Percentiles rank a stretch among this genome's conserved stretches.
phyloP scores from a whole-genome alignment of 1,140 invertebrate genomes.

The Protaetia brevitarsis region DNA sequence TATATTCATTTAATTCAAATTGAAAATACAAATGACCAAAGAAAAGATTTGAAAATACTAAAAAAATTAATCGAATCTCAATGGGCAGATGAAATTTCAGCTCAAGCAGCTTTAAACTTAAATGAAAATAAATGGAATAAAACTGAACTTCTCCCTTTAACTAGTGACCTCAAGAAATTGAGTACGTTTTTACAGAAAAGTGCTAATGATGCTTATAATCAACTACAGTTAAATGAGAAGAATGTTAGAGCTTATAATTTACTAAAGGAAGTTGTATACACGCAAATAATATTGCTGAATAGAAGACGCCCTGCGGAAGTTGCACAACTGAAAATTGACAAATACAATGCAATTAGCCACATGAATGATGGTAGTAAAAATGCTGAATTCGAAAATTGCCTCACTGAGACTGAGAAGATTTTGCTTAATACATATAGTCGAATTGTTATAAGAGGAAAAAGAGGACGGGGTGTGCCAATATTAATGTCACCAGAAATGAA shows the following conservation, averaged over 20 bases:
- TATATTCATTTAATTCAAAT: constrained; percentile 4
- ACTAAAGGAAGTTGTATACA: constrained; percentile 27
- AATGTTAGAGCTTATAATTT: constrained; percentile 20
- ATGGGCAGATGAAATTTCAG: constrained; percentile 22
- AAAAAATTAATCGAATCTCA: constrained; percentile 29
- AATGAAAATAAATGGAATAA: constrained; percentile 31
- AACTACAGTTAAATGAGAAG: constrained; percentile 12
- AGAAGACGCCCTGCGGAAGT: constrained; percentile 24
- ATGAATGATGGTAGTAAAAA: constrained; percentile 6
- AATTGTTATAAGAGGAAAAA: constrained; percentile 28
- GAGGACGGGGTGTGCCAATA: constrained; percentile 16
- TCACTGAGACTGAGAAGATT: constrained; percentile 26
- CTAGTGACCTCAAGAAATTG: constrained; percentile 21
- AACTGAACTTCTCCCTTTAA: constrained; percentile 22
- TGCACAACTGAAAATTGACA: constrained; percentile 25
- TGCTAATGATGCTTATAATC: constrained; percentile 9
- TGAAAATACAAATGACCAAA: background rate
- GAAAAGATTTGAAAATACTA: constrained; percentile 27
- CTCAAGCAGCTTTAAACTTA: constrained; percentile 20
- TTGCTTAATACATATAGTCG: constrained; percentile 22
- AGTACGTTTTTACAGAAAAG: background rate
- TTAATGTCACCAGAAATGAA: constrained; percentile 25
- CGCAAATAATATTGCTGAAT: constrained; percentile 27
- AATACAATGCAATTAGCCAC: constrained; percentile 15
- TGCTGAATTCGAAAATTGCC: constrained; percentile 23